These are phyloP conservation scores for Lasius platythorax DNA, from an alignment of 2,888 invertebrate genomes.

Conservation along the genomic window DNA sequence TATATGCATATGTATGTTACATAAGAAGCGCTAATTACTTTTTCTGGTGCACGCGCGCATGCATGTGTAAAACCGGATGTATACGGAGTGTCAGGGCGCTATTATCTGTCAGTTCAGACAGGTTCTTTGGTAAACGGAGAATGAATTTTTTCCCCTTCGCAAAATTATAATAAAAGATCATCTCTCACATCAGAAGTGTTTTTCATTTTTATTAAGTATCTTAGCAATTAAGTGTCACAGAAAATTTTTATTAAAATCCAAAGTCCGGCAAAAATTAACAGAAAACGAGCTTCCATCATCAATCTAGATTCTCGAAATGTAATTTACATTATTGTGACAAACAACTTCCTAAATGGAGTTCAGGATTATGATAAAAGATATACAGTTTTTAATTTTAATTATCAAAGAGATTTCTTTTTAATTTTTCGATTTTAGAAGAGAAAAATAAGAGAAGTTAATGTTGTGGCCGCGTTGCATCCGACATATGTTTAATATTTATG, in stretches of 20 bases:
- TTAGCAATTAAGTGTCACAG: not conserved
- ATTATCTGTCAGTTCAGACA: not conserved
- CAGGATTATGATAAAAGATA: not conserved
- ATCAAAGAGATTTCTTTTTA: not conserved
- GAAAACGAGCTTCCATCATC: not conserved
- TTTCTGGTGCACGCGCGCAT: constrained; percentile 16
- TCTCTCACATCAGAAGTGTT: not conserved
- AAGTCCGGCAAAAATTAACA: not conserved
- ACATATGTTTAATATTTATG: not conserved
- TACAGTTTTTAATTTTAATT: not conserved
- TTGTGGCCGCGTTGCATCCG: not conserved
- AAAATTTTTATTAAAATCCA: not conserved
- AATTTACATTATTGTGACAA: constrained; percentile 3
- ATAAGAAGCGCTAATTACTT: constrained; percentile 67
- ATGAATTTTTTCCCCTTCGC: not conserved
- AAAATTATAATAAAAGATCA: constrained; percentile 18
- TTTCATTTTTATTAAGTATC: constrained; percentile 2
- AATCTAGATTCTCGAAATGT: not conserved
- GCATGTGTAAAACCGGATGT: not conserved
- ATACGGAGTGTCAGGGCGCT: not conserved
- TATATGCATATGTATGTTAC: not conserved
- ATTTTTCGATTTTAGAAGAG: not conserved
- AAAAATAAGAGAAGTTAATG: not conserved
- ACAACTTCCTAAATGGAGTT: not conserved
- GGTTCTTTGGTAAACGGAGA: not conserved